Percentiles rank a stretch among this genome's conserved stretches.
phyloP scores from a whole-genome alignment of 2,797 vertebrate species.

The Macropodus opercularis region DNA sequence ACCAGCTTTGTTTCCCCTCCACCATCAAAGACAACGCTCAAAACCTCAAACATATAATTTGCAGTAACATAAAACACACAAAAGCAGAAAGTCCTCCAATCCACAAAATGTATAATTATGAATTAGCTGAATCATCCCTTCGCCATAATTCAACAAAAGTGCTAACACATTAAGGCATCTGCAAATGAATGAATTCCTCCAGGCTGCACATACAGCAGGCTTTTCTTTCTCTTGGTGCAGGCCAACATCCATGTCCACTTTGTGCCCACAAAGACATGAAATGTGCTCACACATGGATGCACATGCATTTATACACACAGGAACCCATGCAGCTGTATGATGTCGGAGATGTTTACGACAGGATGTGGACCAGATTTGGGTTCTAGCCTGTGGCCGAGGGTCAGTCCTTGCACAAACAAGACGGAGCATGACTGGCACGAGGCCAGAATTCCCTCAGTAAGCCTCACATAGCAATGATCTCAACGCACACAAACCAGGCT shows the following conservation, averaged over 20 bases:
- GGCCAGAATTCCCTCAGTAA: slow-evolving; percentile 71
- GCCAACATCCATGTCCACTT: slow-evolving; percentile 39
- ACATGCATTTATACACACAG: slow-evolving; percentile 47
- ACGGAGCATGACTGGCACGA: slow-evolving; percentile 65
- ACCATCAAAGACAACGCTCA: slow-evolving; percentile 3
- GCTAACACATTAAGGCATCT: slow-evolving; percentile 29
- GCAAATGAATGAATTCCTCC: slow-evolving; percentile 45
- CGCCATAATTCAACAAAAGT: slow-evolving; percentile 12
- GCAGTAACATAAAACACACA: background rate
- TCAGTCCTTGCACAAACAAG: slow-evolving; percentile 67
- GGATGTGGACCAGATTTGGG: slow-evolving; percentile 61
- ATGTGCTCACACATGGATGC: slow-evolving; percentile 12
- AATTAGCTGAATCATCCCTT: background rate
- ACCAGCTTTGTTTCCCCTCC: slow-evolving; percentile 22
- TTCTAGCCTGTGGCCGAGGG: slow-evolving; percentile 53
- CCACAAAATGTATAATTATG: background rate
- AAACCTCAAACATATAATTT: background rate
- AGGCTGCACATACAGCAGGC: slow-evolving; percentile 31
- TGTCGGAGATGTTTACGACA: slow-evolving; percentile 72
- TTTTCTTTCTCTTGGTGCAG: slow-evolving; percentile 34
- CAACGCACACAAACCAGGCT: slow-evolving; percentile 41
- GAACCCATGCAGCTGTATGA: slow-evolving; percentile 64
- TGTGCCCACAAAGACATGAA: slow-evolving; percentile 34
- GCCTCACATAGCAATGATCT: slow-evolving; percentile 63
- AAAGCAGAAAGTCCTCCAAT: background rate